These are phyloP conservation scores for Cotesia glomerata DNA, from an alignment of 1,140 invertebrate species.

Conservation along the genomic window DNA sequence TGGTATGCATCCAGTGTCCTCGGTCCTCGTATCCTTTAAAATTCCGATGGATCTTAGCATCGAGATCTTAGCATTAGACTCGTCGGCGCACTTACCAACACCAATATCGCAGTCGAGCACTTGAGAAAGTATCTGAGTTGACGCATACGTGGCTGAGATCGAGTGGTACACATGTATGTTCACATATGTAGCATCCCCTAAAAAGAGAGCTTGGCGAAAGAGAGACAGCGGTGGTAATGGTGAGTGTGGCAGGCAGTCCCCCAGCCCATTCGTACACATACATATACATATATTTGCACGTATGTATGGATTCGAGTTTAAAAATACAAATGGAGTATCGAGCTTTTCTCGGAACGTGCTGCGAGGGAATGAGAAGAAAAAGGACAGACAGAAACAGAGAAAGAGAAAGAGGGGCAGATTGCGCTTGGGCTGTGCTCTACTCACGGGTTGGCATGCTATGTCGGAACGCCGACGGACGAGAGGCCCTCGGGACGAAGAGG, in stretches of 20 bases:
- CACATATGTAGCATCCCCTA: neutral
- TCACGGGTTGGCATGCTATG: slow-evolving; percentile 5
- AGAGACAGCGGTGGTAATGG: slow-evolving; percentile 54
- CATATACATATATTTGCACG: slow-evolving; percentile 26
- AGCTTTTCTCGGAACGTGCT: slow-evolving; percentile 57
- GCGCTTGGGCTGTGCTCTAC: neutral
- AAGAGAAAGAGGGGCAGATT: slow-evolving; percentile 27
- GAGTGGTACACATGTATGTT: neutral
- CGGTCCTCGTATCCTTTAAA: slow-evolving; percentile 55
- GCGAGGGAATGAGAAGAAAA: slow-evolving; percentile 10
- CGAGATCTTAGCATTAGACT: slow-evolving; percentile 13
- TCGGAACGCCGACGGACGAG: slow-evolving; percentile 23
- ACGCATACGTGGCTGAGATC: slow-evolving; percentile 8
- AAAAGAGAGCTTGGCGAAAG: slow-evolving; percentile 3
- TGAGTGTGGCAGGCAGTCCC: slow-evolving; percentile 41
- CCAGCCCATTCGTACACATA: slow-evolving; percentile 32
- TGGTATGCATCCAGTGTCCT: slow-evolving; percentile 54
- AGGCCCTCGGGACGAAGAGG: neutral
- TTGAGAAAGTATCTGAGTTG: slow-evolving; percentile 5
- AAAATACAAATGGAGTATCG: slow-evolving; percentile 64
- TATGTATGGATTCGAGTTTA: slow-evolving; percentile 62
- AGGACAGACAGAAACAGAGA: slow-evolving; percentile 7
- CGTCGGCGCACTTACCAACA: slow-evolving; percentile 19
- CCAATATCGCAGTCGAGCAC: slow-evolving; percentile 12
- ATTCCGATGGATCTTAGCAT: slow-evolving; percentile 51